phyloP scores from a whole-genome alignment of 1,140 invertebrate genomes.

The Drosophila tristis region DNA sequence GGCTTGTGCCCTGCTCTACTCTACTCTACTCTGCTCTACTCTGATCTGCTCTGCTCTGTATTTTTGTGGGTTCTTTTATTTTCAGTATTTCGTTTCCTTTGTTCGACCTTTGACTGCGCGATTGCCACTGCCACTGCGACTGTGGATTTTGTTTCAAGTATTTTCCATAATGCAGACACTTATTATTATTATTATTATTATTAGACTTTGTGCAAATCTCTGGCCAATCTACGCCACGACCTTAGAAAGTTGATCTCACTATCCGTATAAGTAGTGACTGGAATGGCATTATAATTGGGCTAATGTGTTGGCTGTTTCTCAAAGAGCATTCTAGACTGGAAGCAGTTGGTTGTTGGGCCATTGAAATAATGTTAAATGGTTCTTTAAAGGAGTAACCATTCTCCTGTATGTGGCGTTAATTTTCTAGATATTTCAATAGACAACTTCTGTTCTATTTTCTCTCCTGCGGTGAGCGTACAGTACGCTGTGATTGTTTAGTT shows the following conservation, averaged over 20 bases:
- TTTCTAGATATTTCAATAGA: too few relatives aligned
- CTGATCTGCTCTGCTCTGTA: conserved; percentile 36
- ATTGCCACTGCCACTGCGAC: conserved; percentile 2
- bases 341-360: too few relatives aligned
- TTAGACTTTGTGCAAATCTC: conserved; percentile 36
- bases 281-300: conserved; percentile 14
- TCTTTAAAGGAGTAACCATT: background rate
- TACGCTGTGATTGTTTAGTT: too few relatives aligned
- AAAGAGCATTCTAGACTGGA: too few relatives aligned
- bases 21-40: too few relatives aligned
- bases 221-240: conserved; percentile 12
- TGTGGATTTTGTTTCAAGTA: conserved; percentile 13
- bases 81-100: conserved; percentile 22
- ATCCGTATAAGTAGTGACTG: conserved; percentile 10
- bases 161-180: conserved; percentile 42
- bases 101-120: conserved; percentile 39
- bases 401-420: too few relatives aligned
- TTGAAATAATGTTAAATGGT: too few relatives aligned
- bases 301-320: background rate
- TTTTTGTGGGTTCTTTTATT: conserved; percentile 25
- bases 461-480: too few relatives aligned
- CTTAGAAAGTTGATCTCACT: conserved; percentile 43
- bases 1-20: conserved; percentile 22
- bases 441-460: too few relatives aligned
- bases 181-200: conserved; percentile 22